Conservation (phyloP, 2,797 vertebrate species). For the Stomatorhinus walkeri region DNA sequence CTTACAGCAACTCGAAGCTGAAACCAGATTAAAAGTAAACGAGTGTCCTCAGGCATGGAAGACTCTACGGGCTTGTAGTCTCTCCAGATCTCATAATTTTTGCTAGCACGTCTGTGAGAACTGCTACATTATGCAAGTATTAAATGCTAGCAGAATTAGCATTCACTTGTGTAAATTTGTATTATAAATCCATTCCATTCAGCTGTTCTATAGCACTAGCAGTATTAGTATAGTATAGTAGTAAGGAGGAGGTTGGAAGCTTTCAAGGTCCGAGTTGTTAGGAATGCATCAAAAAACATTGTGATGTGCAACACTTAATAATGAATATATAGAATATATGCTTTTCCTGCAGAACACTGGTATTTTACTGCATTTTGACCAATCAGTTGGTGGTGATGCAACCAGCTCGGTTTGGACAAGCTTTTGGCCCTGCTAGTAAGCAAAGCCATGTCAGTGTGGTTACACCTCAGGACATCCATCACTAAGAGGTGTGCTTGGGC, state of each 20-base stretch:
- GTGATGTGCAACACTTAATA: not conserved
- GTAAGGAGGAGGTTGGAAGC: not conserved
- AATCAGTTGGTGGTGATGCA: not conserved
- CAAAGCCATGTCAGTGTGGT: not conserved
- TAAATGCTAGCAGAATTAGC: not conserved
- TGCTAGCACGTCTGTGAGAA: not conserved
- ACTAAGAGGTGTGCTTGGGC: not conserved
- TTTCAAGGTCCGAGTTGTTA: not conserved
- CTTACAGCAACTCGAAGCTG: not conserved
- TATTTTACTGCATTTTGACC: not conserved
- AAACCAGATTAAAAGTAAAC: slow-evolving; percentile 29
- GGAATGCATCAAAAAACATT: not conserved
- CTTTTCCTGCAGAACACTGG: not conserved
- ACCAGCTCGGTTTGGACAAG: not conserved
- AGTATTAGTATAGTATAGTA: not conserved
- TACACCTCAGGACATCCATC: not conserved
- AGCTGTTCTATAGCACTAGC: not conserved
- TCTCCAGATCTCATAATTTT: not conserved
- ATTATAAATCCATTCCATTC: not conserved
- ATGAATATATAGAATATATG: not conserved
- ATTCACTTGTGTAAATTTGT: not conserved
- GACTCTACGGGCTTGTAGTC: slow-evolving; percentile 33
- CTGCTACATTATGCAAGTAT: not conserved
- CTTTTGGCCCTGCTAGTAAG: not conserved
- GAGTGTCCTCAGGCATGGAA: slow-evolving; percentile 33